Conservation (phyloP, 2,113 vertebrate species). For the Cryptomyrus ogoouensis region DNA sequence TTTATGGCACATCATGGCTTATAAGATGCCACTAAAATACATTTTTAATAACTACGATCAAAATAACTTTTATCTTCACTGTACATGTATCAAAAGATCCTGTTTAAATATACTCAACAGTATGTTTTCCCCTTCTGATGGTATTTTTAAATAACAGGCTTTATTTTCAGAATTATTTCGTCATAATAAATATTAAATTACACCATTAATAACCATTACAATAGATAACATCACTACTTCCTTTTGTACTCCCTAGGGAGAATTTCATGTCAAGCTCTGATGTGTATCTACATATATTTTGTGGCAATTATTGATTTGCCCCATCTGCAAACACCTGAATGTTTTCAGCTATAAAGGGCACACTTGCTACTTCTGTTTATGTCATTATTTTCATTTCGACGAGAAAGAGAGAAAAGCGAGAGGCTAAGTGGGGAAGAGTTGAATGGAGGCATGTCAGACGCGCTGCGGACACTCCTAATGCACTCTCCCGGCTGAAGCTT, state of each 20-base stretch:
- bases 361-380: slow-evolving; percentile 34
- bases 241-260: not conserved
- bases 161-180: not conserved
- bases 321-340: slow-evolving; percentile 43
- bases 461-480: slow-evolving; percentile 26
- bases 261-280: not conserved
- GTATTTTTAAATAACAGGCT: not conserved
- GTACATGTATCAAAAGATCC: not conserved
- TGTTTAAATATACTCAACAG: not conserved
- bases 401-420: slow-evolving; percentile 17
- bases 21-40: not conserved
- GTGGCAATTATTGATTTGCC: slow-evolving; percentile 15
- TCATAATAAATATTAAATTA: not conserved
- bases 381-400: slow-evolving; percentile 32
- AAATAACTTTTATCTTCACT: not conserved
- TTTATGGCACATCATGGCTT: not conserved
- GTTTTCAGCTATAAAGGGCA: slow-evolving; percentile 35
- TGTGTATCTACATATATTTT: not conserved
- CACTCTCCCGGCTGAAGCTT: slow-evolving; percentile 31
- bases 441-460: slow-evolving; percentile 37
- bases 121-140: not conserved
- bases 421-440: slow-evolving; percentile 24
- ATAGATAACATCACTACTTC: not conserved
- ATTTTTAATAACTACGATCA: not conserved
- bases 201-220: not conserved